Evolutionary conservation across 2,888 invertebrate species (phyloP).

Genomic region (Xanthia togata): DNA sequence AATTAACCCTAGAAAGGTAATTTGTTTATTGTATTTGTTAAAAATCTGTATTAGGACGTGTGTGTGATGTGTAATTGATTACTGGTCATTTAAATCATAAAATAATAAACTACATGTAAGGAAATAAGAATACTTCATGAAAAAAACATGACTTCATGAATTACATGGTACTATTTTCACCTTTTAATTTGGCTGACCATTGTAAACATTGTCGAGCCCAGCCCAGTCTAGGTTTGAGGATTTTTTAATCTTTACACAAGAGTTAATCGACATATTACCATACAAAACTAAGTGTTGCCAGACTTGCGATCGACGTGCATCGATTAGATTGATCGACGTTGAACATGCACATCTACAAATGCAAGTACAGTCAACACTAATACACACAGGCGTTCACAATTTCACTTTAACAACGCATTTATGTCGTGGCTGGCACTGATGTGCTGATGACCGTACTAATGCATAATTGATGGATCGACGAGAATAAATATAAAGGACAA

Average conservation of each 20-base stretch:
- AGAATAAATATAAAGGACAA: not conserved
- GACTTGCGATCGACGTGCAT: constrained; percentile 12
- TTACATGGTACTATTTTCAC: not conserved
- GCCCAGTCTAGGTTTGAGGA: constrained; percentile 16
- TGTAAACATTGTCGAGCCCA: constrained; percentile 22
- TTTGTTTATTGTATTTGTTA: too few species aligned
- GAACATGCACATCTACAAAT: not conserved
- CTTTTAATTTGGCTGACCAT: not conserved
- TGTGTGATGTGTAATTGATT: not conserved
- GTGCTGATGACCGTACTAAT: not conserved
- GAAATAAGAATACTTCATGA: not conserved
- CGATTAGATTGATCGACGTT: not conserved
- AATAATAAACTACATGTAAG: not conserved
- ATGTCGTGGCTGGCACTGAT: not conserved
- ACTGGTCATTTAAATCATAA: not conserved
- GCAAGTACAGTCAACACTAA: not conserved
- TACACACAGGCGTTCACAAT: not conserved
- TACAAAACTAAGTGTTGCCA: constrained; percentile 7
- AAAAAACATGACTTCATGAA: not conserved
- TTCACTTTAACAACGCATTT: not conserved
- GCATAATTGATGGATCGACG: not conserved
- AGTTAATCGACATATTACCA: constrained; percentile 16
- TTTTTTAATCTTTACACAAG: constrained; percentile 33
- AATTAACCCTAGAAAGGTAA: not conserved
- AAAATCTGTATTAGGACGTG: not conserved